A percentile compares a stretch with the other conserved stretches of the same genome.
phyloP scores from a whole-genome alignment of 2,797 vertebrate species.

The Meda fulgida region DNA sequence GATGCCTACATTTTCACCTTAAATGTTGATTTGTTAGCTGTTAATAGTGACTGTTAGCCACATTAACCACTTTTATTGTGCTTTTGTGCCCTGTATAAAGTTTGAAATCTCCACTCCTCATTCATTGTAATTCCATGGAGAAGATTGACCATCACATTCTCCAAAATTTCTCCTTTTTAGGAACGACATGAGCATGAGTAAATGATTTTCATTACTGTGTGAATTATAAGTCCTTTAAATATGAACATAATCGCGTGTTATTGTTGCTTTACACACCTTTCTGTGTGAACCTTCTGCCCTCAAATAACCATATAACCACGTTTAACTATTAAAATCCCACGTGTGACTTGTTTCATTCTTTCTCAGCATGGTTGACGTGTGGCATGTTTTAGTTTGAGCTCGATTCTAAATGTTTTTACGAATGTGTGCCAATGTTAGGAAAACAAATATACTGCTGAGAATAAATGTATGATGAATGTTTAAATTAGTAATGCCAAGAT shows the following conservation, averaged over 20 bases:
- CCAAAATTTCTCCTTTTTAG: background rate
- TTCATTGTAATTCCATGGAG: background rate
- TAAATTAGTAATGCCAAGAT: background rate
- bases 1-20: background rate
- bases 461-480: background rate
- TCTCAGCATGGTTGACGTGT: background rate
- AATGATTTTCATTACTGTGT: background rate
- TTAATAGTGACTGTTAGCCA: background rate
- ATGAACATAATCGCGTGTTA: background rate
- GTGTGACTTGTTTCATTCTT: constrained; percentile 5
- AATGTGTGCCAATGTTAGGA: background rate
- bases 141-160: background rate
- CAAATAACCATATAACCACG: background rate
- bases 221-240: constrained; percentile 7
- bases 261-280: constrained; percentile 25
- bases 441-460: background rate
- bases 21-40: background rate
- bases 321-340: background rate
- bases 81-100: background rate
- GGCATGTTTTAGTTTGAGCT: constrained; percentile 18
- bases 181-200: background rate
- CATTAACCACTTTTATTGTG: background rate
- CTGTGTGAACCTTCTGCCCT: background rate
- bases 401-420: background rate
- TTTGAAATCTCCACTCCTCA: background rate